Base-by-base conservation (phyloP, 2,888 invertebrate species). In the Latrodectus hesperus region DNA sequence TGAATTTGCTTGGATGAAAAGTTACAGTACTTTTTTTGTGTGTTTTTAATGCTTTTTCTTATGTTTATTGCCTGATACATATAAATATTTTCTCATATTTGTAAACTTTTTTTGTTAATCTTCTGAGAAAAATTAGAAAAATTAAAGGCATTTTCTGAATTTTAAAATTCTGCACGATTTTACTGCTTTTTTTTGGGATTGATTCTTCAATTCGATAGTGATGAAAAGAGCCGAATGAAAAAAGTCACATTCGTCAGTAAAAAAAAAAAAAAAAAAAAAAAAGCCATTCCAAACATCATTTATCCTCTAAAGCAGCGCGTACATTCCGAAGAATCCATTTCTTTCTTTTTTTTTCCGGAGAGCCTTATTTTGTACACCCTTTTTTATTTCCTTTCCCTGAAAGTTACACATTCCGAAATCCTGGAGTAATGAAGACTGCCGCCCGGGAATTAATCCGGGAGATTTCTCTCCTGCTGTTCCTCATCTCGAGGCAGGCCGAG, bases 381-480 rank as follows among this genome's bases (percentile, higher is more conserved):
- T 60, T 60, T 6, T 60, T 60, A 60, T n/a, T n/a, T 38, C 38
- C 38, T 0, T 38, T 38, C 2, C 38, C 4, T 38, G 38, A 60
- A 60, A 60, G 60, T 60, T 60, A 60, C 60, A 60, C 60, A 60
- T 60, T 60, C 60, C 68, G 14, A 68, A 68, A 68, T 68, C 68
- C 68, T 68, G 22, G 68, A 38, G 68, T 68, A 68, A 68, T 68
- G 68, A 68, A 22, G 22, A 68, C 14, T 22, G 14, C 68, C 17
- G 17, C 68, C 38, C 14, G 68, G 68, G 68, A 68, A 68, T 68
- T 68, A 68, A 68, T 68, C 68, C 26, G 22, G 68, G 12, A 26
- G 22, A 22, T 22, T 22, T 68, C 38, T 64, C 60, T 60, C n/a
- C 60, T 60, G 60, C 55, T 16, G 38, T 55, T 12, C 60, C 60